Conservation (phyloP, 2,797 vertebrate species). For the Trachops cirrhosus region DNA sequence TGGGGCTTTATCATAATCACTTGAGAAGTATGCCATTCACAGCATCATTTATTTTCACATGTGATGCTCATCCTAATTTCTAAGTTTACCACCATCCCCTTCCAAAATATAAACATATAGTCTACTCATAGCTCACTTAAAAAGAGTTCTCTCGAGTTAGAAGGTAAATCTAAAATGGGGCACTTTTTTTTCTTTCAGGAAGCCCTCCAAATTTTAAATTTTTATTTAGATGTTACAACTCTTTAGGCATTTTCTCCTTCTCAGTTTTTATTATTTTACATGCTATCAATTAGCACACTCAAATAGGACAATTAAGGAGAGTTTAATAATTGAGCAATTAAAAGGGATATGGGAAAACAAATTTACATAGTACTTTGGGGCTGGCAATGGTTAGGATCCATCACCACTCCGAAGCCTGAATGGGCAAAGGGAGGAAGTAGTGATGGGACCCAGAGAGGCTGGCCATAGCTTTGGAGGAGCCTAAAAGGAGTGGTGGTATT, state of each 20-base stretch:
- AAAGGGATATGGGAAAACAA: neutral
- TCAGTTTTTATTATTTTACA: neutral
- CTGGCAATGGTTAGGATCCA: neutral
- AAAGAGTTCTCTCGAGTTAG: slow-evolving; percentile 57
- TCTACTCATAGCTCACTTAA: slow-evolving; percentile 55
- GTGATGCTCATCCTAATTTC: slow-evolving; percentile 70
- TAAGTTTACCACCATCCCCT: slow-evolving; percentile 74
- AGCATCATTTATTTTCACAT: slow-evolving; percentile 74
- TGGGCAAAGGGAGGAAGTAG: neutral
- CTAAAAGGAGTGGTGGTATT: neutral
- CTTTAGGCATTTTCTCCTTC: neutral
- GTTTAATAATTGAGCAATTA: neutral
- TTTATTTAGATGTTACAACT: neutral
- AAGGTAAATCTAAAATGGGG: slow-evolving; percentile 63
- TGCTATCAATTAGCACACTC: neutral
- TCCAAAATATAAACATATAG: slow-evolving; percentile 77
- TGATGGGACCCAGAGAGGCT: neutral
- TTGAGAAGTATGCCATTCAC: slow-evolving; percentile 74
- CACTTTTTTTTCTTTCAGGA: slow-evolving; percentile 2
- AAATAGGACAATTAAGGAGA: neutral
- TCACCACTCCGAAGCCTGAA: neutral
- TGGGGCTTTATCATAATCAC: slow-evolving; percentile 70
- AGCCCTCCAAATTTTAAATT: neutral
- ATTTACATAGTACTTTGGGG: neutral
- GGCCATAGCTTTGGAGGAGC: neutral